These are phyloP conservation scores for Ploceus nigricollis DNA, from an alignment of 2,113 vertebrate species.

Conservation along the genomic window DNA sequence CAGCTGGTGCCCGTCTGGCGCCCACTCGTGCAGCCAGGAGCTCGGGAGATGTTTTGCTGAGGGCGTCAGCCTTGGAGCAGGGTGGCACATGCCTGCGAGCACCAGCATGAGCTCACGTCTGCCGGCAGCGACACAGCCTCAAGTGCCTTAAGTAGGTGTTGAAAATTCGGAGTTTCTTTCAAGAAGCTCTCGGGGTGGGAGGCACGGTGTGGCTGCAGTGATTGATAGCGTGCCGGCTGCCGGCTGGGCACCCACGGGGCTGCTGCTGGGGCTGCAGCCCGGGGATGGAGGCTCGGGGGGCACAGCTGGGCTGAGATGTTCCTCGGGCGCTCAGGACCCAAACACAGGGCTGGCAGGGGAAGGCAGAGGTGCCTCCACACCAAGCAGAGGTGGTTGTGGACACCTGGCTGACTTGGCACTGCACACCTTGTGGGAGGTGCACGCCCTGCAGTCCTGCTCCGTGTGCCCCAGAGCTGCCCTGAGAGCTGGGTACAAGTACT, in stretches of 20 bases:
- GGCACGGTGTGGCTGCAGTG: neutral
- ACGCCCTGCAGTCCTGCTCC: fast-evolving
- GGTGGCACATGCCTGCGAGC: neutral
- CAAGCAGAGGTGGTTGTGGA: fast-evolving
- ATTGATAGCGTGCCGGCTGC: neutral
- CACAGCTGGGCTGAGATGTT: neutral
- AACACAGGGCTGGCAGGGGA: fast-evolving
- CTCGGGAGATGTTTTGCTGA: neutral
- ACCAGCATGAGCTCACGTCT: constrained; percentile 70
- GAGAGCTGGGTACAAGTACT: fast-evolving
- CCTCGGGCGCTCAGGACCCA: fast-evolving
- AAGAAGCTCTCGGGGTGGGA: constrained; percentile 21
- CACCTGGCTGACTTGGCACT: fast-evolving
- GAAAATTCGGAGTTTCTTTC: constrained; percentile 67
- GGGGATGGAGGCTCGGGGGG: neutral
- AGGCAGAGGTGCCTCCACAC: neutral
- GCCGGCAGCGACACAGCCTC: constrained; percentile 7
- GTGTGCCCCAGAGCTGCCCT: neutral
- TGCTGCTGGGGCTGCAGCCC: fast-evolving
- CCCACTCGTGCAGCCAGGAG: fast-evolving
- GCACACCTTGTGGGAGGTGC: fast-evolving
- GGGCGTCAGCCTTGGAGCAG: constrained; percentile 32
- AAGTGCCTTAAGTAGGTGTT: constrained; percentile 71
- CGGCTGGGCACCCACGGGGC: fast-evolving
- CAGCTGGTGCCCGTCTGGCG: neutral